phyloP scores from a whole-genome alignment of 2,888 invertebrate species.

The Coenonympha arcania region DNA sequence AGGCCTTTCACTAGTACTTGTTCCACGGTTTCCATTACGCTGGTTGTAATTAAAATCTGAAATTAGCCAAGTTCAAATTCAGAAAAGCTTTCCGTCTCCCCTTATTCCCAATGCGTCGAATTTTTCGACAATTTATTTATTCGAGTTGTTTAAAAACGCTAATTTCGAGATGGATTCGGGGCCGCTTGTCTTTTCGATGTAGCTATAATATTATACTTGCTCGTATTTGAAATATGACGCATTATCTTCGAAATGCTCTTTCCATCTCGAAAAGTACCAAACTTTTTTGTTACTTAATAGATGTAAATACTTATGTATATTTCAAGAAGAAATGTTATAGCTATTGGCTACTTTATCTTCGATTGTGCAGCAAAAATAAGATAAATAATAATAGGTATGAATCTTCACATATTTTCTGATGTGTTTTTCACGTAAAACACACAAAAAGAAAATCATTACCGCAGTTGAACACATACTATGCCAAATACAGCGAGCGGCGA shows the following conservation, averaged over 20 bases:
- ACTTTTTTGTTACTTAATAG: slow-evolving; percentile 1
- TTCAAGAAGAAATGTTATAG: background rate
- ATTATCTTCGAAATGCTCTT: slow-evolving; percentile 29
- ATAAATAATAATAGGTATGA: no score
- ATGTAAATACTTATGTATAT: background rate
- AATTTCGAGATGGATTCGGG: slow-evolving; percentile 63
- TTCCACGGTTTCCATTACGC: slow-evolving; percentile 13
- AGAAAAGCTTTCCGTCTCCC: slow-evolving; percentile 33
- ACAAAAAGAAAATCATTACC: no score
- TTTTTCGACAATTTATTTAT: slow-evolving; percentile 50
- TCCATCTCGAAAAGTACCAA: slow-evolving; percentile 19
- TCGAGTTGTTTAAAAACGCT: slow-evolving; percentile 50
- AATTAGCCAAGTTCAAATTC: slow-evolving; percentile 52
- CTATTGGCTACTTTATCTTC: background rate
- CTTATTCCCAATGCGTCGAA: slow-evolving; percentile 40
- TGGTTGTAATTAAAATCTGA: slow-evolving; percentile 31
- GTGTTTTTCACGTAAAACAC: no score
- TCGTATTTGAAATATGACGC: slow-evolving; percentile 32
- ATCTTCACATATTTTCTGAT: no score
- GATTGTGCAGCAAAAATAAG: no score
- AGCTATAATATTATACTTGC: no score
- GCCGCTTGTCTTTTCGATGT: slow-evolving; percentile 29
- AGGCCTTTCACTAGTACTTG: background rate
- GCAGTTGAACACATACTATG: no score
- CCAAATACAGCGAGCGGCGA: no score